These are phyloP conservation scores for Paraescarpia echinospica DNA, from an alignment of 1,140 invertebrate species.

Conservation along the genomic window DNA sequence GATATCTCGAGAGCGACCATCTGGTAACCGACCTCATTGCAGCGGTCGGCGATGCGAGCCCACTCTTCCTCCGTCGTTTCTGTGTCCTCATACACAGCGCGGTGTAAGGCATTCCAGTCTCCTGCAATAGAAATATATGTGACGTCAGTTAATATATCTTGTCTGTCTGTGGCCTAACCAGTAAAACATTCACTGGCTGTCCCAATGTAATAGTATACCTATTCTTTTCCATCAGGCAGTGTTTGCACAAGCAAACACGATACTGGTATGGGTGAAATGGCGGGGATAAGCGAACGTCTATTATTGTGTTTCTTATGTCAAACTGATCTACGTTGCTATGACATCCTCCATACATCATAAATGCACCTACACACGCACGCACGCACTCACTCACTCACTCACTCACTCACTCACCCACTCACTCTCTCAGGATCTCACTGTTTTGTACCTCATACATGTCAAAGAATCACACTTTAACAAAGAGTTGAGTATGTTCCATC, in stretches of 20 bases:
- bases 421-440: too few relatives aligned
- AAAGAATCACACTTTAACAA: too few relatives aligned
- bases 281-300: too few relatives aligned
- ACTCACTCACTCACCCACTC: too few relatives aligned
- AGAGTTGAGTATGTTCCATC: too few relatives aligned
- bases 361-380: too few relatives aligned
- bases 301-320: too few relatives aligned
- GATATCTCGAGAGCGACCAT: constrained; percentile 42
- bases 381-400: too few relatives aligned
- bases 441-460: too few relatives aligned
- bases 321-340: too few relatives aligned
- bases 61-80: constrained; percentile 41
- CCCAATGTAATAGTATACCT: background rate
- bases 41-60: constrained; percentile 37
- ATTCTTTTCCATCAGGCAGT: background rate
- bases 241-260: background rate
- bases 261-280: too few relatives aligned
- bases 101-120: constrained; percentile 29
- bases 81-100: constrained; percentile 41
- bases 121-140: constrained; percentile 15
- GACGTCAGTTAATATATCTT: background rate
- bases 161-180: background rate
- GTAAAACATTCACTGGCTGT: constrained; percentile 21
- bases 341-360: too few relatives aligned
- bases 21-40: constrained; percentile 42